Evolutionary conservation across 2,113 vertebrate species (phyloP), one percentile per base, ranked within the genome.

Genomic region (Crocuta crocuta): DNA sequence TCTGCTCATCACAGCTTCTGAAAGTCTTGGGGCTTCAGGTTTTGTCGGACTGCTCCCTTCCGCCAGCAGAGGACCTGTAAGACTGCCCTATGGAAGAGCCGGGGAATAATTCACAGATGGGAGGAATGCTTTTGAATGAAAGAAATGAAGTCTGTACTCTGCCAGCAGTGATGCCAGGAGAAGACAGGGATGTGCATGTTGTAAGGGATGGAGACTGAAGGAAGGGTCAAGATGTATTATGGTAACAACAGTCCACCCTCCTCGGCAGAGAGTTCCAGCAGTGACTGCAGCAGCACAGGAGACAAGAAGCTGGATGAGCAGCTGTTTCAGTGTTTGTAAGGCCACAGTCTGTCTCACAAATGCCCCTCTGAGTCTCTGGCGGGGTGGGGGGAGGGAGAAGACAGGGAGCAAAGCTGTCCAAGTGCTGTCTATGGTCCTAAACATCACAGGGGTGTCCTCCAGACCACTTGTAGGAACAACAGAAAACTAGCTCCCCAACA

Each of bases 61-160:
- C 15, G n/a, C 82, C 11, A 0, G 95, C 88, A 78, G 84, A 48
- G 23, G 89, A 97, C 97, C 94, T 98, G 97, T 98, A 95, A 89
- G 83, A 85, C 89, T 80, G 93, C 95, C 91, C 89, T 79, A 1
- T 0, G 43, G 58, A 55, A 92, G 79, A 90, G 82, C 26, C 48
- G 26, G 48, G 50, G 80, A 91, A 92, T 24, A 63, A 91, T 63
- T 6, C 97, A 84, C 92, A 88, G 85, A 97, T 91, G 80, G 88
- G 86, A 76, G 43, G 86, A 97, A 73, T 0, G 0, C 0, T 0
- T 82, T 89, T 7, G 1, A 92, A 95, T 45, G 53, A 12, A 58
- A 96, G 81, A 94, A 53, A 94, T 0, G 26, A 97, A 98, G 89
- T 95, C 92, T 71, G 92, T 33, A n/a, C 93, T 94, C 96, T 93